Conservation (phyloP, 2,797 vertebrate species). For the Natrix natrix region DNA sequence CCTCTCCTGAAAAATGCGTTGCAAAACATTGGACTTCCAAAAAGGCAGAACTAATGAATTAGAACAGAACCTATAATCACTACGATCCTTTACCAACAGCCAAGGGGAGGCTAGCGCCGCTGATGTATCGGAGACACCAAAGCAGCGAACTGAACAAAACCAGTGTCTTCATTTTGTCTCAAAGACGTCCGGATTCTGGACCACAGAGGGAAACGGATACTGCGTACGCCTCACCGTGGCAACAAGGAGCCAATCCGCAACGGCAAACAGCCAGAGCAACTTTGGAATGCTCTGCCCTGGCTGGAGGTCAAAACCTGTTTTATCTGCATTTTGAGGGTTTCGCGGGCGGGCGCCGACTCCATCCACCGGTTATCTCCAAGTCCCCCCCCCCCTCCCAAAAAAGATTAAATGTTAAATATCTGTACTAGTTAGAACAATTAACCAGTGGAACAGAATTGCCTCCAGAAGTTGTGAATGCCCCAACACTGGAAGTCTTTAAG, state of each 20-base stretch:
- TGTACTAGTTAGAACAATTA: neutral
- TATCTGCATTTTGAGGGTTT: neutral
- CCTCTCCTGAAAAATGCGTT: neutral
- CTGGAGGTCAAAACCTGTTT: neutral
- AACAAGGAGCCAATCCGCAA: slow-evolving; percentile 1
- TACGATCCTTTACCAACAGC: neutral
- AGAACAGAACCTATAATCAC: neutral
- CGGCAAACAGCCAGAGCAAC: neutral
- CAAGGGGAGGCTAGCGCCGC: neutral
- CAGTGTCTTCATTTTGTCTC: neutral
- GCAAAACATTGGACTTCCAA: neutral
- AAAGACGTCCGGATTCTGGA: neutral
- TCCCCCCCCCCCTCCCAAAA: too few species aligned
- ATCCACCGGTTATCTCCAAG: too few species aligned
- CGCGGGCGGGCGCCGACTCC: accelerated
- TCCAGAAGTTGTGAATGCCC: too few species aligned
- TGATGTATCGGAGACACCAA: neutral
- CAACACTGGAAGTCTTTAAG: too few species aligned
- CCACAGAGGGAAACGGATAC: neutral
- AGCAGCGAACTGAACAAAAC: neutral
- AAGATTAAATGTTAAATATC: neutral
- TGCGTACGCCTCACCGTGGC: neutral
- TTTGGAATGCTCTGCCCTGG: neutral
- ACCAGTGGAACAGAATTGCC: too few species aligned
- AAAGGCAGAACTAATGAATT: neutral